Percentiles rank a stretch among this genome's conserved stretches.
Conservation (phyloP, 2,797 vertebrate species). For the Synaphobranchus kaupii region DNA sequence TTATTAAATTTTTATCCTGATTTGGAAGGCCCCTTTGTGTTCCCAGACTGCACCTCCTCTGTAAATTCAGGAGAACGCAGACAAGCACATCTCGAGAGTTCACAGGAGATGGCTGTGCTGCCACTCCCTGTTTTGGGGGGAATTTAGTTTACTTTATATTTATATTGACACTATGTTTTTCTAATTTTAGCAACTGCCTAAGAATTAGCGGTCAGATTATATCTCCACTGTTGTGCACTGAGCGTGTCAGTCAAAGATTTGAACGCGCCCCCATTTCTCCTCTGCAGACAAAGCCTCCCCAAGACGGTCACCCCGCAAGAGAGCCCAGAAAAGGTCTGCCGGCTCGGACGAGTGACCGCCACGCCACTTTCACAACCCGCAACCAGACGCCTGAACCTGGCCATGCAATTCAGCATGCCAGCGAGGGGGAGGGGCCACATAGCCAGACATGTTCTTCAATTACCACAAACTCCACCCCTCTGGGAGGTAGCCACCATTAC, state of each 20-base stretch:
- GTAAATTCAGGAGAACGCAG: neutral
- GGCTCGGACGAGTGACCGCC: constrained; percentile 92
- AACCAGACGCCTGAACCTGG: constrained; percentile 22
- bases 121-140: neutral
- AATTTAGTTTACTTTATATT: neutral
- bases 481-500: neutral
- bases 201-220: neutral
- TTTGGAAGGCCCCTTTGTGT: neutral
- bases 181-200: neutral
- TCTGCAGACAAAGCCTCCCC: constrained; percentile 94
- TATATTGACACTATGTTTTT: neutral
- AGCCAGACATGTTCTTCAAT: constrained; percentile 52
- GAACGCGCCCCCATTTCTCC: neutral
- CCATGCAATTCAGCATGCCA: constrained; percentile 54
- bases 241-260: neutral
- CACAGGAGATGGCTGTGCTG: neutral
- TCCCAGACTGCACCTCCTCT: neutral
- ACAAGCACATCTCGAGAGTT: neutral
- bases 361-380: neutral
- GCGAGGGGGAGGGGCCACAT: constrained; percentile 62
- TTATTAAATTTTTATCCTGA: too few relatives aligned
- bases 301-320: constrained; percentile 88
- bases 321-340: constrained; percentile 92
- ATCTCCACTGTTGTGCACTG: neutral
- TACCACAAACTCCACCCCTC: constrained; percentile 42